Evolutionary conservation across 1,140 invertebrate species (phyloP).

Genomic region (Lethocerus indicus): DNA sequence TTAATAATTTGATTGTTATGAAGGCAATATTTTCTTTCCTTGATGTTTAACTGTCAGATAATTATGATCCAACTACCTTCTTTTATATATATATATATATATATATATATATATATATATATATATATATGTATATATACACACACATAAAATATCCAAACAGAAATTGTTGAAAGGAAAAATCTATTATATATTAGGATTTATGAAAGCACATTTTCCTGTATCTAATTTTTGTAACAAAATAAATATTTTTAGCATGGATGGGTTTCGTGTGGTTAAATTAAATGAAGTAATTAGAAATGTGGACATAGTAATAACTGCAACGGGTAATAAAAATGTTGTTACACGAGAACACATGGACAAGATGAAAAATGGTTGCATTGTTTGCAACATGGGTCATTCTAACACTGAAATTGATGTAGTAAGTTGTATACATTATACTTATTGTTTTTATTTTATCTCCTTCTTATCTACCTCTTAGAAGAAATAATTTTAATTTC

Average conservation of each 20-base stretch:
- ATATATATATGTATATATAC: not conserved
- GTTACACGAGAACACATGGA: constrained; percentile 91
- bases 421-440: constrained; percentile 33
- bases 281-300: constrained; percentile 84
- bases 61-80: too few species aligned
- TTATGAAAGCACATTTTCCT: not conserved
- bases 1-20: not conserved
- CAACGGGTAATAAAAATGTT: constrained; percentile 93
- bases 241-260: constrained; percentile 58
- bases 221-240: not conserved
- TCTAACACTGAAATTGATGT: constrained; percentile 97
- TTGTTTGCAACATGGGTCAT: constrained; percentile 96
- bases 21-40: not conserved
- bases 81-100: not conserved
- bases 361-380: constrained; percentile 91
- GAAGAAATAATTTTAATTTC: too few species aligned
- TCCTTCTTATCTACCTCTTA: not conserved
- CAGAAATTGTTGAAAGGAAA: not conserved
- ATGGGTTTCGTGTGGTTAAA: constrained; percentile 90
- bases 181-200: not conserved
- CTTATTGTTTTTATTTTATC: not conserved
- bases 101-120: not conserved
- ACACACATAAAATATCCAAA: not conserved
- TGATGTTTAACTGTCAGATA: not conserved
- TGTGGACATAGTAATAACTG: constrained; percentile 89